Evolutionary conservation across 2,113 vertebrate species (phyloP).

Genomic region (Menidia beryllina): DNA sequence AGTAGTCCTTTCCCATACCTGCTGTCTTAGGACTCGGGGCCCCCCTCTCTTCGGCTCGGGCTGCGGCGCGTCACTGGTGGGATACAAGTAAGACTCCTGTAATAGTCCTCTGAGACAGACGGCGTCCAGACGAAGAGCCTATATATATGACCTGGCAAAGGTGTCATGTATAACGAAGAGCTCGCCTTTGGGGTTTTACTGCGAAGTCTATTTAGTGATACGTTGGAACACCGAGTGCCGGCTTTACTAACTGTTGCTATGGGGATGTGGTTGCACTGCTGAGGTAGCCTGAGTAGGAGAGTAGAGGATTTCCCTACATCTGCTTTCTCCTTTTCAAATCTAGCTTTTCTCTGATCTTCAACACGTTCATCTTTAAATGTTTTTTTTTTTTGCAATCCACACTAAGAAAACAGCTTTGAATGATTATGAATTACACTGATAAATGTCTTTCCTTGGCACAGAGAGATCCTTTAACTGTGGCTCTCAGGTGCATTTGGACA

Average conservation of each 20-base stretch:
- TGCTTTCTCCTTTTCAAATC: conserved; percentile 30
- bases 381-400: not conserved
- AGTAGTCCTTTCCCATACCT: conserved; percentile 98
- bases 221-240: conserved; percentile 25
- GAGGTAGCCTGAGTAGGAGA: conserved; percentile 35
- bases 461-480: conserved; percentile 12
- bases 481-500: conserved; percentile 38
- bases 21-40: conserved; percentile 39
- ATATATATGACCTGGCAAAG: conserved; percentile 38
- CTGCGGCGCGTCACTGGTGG: conserved; percentile 55
- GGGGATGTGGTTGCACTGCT: conserved; percentile 49
- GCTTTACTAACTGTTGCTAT: conserved; percentile 67
- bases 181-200: conserved; percentile 11
- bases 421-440: not conserved
- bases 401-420: not conserved
- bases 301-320: conserved; percentile 68
- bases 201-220: conserved; percentile 21
- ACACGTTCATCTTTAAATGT: not conserved
- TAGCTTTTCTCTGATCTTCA: not conserved
- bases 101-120: conserved; percentile 9
- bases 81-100: conserved; percentile 35
- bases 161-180: conserved; percentile 21
- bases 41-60: conserved; percentile 43
- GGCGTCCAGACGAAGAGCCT: conserved; percentile 20
- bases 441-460: conserved; percentile 11